Conservation (phyloP, 2,888 invertebrate genomes). For the Drosophila trichaetosa region DNA sequence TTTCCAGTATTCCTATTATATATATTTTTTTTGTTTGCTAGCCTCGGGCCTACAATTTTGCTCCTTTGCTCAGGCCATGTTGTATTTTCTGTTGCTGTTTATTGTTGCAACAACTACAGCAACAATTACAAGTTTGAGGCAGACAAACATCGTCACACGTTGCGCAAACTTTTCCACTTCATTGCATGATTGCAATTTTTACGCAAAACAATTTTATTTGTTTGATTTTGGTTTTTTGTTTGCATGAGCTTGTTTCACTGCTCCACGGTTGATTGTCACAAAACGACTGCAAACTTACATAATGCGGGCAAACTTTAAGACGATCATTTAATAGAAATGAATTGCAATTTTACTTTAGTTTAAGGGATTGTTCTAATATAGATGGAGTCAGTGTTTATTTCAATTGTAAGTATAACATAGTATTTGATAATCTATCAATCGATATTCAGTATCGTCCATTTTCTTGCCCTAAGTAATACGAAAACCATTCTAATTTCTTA, state of each 20-base stretch:
- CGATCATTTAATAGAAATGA: constrained; percentile 14
- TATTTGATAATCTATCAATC: neutral
- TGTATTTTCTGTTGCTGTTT: constrained; percentile 54
- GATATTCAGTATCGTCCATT: neutral
- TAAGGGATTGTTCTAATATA: neutral
- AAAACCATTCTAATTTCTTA: neutral
- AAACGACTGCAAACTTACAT: constrained; percentile 19
- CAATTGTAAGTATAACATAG: neutral
- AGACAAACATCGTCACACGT: constrained; percentile 70
- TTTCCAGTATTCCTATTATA: constrained; percentile 25
- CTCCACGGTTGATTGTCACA: constrained; percentile 39
- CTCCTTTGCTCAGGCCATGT: constrained; percentile 44
- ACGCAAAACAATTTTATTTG: constrained; percentile 79
- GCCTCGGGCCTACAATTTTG: constrained; percentile 66
- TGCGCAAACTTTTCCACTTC: constrained; percentile 77
- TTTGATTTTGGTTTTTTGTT: constrained; percentile 56
- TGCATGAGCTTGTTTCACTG: constrained; percentile 37
- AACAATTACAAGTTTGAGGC: constrained; percentile 57
- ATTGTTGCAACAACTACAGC: constrained; percentile 45
- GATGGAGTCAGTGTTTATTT: neutral
- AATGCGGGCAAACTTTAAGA: constrained; percentile 10
- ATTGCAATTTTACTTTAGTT: neutral
- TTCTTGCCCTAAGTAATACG: neutral
- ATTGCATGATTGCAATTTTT: constrained; percentile 78
- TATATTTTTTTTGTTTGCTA: constrained; percentile 44